Percentiles rank a stretch among this genome's conserved stretches.
Conservation (phyloP, 30 jellyfish, hydroid and myxozoan genomes). For the Chrysaora quinquecirrha region DNA sequence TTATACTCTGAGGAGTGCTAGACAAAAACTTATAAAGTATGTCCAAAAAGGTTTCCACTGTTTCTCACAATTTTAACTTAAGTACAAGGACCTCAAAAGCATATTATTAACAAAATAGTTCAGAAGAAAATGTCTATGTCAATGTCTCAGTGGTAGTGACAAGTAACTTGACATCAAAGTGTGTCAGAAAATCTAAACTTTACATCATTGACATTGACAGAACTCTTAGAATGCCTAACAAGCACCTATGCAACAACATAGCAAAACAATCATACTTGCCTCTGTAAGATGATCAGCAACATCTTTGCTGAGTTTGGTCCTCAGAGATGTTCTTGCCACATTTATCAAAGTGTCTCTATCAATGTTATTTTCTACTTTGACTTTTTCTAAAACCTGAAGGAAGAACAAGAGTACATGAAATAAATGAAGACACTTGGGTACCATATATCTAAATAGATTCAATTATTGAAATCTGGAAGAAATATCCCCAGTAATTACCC, state of each 20-base stretch:
- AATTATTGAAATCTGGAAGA: too few relatives aligned
- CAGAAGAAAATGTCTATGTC: too few relatives aligned
- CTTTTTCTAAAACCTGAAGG: constrained; percentile 84
- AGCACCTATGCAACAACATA: too few relatives aligned
- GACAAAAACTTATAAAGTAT: too few relatives aligned
- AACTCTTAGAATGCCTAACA: too few relatives aligned
- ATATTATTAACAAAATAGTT: too few relatives aligned
- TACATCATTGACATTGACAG: constrained; percentile 46
- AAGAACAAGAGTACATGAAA: background rate
- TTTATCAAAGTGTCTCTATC: constrained; percentile 90
- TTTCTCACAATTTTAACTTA: too few relatives aligned
- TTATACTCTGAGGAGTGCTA: too few relatives aligned
- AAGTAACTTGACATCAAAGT: constrained; percentile 32
- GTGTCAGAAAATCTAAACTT: background rate
- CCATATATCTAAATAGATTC: too few relatives aligned
- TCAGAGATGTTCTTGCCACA: constrained; percentile 99
- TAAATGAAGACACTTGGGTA: background rate
- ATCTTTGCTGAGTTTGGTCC: constrained; percentile 90
- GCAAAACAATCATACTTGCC: constrained; percentile 35
- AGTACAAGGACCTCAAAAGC: too few relatives aligned
- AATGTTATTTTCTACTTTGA: constrained; percentile 73
- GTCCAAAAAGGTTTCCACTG: too few relatives aligned
- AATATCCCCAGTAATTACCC: too few relatives aligned
- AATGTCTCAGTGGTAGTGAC: constrained; percentile 77
- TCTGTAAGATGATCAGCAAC: constrained; percentile 95